A percentile compares a stretch with the other conserved stretches of the same genome.
Conservation (phyloP, 1,140 invertebrate genomes). For the Episyrphus balteatus region DNA sequence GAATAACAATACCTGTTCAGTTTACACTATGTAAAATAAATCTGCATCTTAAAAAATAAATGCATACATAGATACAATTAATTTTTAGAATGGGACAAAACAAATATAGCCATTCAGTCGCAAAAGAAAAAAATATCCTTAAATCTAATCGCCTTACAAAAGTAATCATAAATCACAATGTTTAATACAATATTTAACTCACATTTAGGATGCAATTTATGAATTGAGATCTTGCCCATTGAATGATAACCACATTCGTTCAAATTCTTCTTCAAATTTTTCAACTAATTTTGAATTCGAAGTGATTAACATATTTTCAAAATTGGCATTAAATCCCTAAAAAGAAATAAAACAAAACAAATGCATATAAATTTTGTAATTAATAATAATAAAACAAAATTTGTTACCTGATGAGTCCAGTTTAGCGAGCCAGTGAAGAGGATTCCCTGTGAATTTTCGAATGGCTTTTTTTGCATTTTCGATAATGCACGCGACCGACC, state of each 20-base stretch:
- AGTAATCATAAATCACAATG: no score
- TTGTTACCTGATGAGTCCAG: conserved; percentile 15
- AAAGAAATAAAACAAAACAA: neutral
- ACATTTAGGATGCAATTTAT: no score
- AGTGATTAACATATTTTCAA: conserved; percentile 21
- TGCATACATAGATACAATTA: no score
- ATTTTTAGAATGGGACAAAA: no score
- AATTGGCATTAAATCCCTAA: conserved; percentile 19
- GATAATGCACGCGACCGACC: conserved; percentile 2
- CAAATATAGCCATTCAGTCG: no score
- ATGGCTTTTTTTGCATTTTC: neutral
- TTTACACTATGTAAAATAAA: no score
- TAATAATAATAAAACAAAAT: neutral
- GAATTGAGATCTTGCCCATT: neutral
- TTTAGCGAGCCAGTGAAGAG: conserved; percentile 21
- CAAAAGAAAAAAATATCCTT: no score
- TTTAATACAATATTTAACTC: no score
- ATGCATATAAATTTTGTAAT: neutral
- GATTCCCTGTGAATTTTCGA: neutral
- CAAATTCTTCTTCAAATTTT: conserved; percentile 17
- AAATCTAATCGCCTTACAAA: no score
- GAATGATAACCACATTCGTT: conserved; percentile 21
- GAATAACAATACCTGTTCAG: no score
- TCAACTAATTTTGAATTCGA: conserved; percentile 1
- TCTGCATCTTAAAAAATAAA: no score